Conservation (phyloP, 2,888 invertebrate species). For the Onthophagus sagittarius region DNA sequence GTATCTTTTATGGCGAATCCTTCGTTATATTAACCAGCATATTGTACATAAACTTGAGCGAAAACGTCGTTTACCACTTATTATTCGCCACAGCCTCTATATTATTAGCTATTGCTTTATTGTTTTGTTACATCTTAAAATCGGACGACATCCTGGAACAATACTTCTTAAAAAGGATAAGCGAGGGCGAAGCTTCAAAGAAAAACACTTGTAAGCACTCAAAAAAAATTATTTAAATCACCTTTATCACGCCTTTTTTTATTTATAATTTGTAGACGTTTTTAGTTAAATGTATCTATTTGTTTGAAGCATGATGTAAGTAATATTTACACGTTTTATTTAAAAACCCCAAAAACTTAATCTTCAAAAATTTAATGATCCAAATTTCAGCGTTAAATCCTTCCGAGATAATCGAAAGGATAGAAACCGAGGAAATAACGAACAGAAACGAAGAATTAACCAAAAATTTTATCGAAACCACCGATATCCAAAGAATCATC, state of each 20-base stretch:
- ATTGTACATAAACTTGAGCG: slow-evolving; percentile 59
- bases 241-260: neutral
- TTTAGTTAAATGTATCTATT: neutral
- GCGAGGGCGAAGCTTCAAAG: neutral
- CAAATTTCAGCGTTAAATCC: neutral
- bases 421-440: neutral
- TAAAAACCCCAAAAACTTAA: no score
- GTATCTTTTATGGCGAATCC: slow-evolving; percentile 56
- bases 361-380: no score
- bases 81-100: slow-evolving; percentile 56
- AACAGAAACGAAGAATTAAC: neutral
- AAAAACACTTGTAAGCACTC: slow-evolving; percentile 5
- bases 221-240: slow-evolving; percentile 7
- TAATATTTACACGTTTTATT: no score
- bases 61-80: slow-evolving; percentile 55
- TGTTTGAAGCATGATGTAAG: neutral
- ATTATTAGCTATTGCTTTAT: slow-evolving; percentile 56
- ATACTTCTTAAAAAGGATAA: slow-evolving; percentile 19
- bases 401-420: neutral
- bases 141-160: slow-evolving; percentile 52
- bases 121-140: slow-evolving; percentile 57
- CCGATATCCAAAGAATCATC: neutral
- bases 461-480: neutral
- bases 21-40: slow-evolving; percentile 59
- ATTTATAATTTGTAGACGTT: neutral